Conservation (phyloP, 2,113 vertebrate species). For the Notarius quadriscutis region DNA sequence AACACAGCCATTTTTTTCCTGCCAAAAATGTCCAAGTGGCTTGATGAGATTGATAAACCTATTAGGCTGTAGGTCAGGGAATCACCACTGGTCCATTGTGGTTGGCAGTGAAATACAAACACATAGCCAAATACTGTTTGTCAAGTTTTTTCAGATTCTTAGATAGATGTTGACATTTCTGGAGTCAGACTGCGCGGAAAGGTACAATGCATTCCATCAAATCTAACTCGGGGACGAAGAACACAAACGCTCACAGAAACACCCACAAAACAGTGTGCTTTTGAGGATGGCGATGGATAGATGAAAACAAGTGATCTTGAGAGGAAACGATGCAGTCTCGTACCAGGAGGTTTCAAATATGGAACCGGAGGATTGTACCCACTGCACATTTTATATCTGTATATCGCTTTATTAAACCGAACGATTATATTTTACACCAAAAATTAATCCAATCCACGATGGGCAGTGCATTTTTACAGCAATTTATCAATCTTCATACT, state of each 20-base stretch:
- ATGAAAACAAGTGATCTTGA: slow-evolving; percentile 45
- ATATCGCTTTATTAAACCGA: background rate
- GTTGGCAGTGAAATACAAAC: background rate
- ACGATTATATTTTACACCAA: background rate
- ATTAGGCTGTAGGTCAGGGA: background rate
- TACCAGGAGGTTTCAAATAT: background rate
- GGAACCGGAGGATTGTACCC: background rate
- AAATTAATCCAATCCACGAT: background rate
- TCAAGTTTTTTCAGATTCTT: background rate
- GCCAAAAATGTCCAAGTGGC: background rate
- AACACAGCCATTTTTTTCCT: background rate
- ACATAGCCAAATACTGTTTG: background rate
- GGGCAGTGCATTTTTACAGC: background rate
- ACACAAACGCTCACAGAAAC: background rate
- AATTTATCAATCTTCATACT: background rate
- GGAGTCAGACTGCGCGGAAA: background rate
- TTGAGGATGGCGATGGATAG: background rate
- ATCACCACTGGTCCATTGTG: background rate
- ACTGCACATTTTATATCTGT: background rate
- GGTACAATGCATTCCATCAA: background rate
- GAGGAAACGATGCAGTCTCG: slow-evolving; percentile 1
- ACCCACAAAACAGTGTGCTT: background rate
- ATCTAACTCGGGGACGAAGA: background rate
- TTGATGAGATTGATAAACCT: background rate
- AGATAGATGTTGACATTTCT: slow-evolving; percentile 10